Evolutionary conservation across 2,888 invertebrate species (phyloP).

Genomic region (Xestoiulus laeticollis): DNA sequence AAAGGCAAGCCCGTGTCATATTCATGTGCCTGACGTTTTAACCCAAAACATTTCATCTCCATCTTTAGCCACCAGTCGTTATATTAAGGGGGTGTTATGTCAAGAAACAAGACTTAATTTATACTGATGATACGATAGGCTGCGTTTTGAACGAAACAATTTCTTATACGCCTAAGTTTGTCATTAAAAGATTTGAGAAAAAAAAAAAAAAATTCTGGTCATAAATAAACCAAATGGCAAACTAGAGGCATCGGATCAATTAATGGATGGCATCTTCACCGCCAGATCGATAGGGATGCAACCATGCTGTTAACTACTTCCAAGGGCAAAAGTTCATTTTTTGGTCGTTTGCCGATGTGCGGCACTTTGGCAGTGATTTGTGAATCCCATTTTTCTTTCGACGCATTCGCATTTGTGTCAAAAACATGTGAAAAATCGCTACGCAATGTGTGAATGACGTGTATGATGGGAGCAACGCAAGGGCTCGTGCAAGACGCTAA

Average conservation of each 20-base stretch:
- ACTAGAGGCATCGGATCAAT: not conserved
- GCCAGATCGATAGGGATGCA: conserved; percentile 9
- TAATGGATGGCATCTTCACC: not conserved
- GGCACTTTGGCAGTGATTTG: conserved; percentile 11
- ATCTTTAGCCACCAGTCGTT: not conserved
- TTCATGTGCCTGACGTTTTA: not conserved
- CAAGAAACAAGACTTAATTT: not conserved
- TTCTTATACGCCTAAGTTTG: not conserved
- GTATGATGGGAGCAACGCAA: not conserved
- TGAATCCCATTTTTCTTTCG: conserved; percentile 24
- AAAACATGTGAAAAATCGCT: conserved; percentile 34
- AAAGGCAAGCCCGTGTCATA: not conserved
- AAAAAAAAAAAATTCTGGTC: too few species aligned
- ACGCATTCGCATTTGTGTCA: not conserved
- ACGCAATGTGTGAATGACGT: conserved; percentile 34
- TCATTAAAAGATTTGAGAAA: not conserved
- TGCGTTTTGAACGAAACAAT: not conserved
- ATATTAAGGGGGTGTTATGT: not conserved
- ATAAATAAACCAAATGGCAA: conserved; percentile 1
- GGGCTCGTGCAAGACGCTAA: not conserved
- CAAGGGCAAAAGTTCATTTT: conserved; percentile 3
- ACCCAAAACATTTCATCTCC: not conserved
- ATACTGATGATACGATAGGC: not conserved
- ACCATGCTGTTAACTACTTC: not conserved
- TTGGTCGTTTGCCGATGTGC: not conserved